These are phyloP conservation scores for Drosophila bipectinata DNA, from an alignment of 1,140 invertebrate species.

Conservation along the genomic window DNA sequence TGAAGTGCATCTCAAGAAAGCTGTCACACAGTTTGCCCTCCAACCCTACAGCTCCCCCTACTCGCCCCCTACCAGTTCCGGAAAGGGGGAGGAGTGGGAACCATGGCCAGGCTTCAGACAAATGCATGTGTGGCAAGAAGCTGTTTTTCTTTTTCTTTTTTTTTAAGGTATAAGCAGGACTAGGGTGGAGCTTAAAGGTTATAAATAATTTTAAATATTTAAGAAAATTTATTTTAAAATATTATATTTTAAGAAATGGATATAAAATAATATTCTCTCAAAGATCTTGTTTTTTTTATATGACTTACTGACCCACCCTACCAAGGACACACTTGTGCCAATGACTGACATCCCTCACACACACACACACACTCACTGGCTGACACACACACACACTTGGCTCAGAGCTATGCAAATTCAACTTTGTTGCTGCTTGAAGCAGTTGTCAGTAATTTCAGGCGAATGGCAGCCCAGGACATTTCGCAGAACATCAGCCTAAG, in stretches of 20 bases:
- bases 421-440: conserved; percentile 49
- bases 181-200: conserved; percentile 16
- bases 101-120: conserved; percentile 18
- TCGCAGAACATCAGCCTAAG: conserved; percentile 31
- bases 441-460: conserved; percentile 65
- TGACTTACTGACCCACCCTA: conserved; percentile 35
- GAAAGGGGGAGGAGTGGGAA: neutral
- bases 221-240: neutral
- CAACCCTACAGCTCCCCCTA: neutral
- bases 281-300: neutral
- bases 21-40: conserved; percentile 59
- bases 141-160: conserved; percentile 22
- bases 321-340: conserved; percentile 64
- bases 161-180: neutral
- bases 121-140: conserved; percentile 52
- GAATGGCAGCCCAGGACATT: conserved; percentile 41
- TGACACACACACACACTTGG: conserved; percentile 16
- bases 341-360: conserved; percentile 59
- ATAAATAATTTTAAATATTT: neutral
- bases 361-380: conserved; percentile 27
- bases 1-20: conserved; percentile 78
- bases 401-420: conserved; percentile 64
- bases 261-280: too few species aligned
- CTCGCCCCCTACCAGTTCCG: neutral
- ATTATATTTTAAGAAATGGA: too few species aligned